These are phyloP conservation scores for Setophaga kirtlandii DNA, from an alignment of 2,113 vertebrate species.

Conservation along the genomic window DNA sequence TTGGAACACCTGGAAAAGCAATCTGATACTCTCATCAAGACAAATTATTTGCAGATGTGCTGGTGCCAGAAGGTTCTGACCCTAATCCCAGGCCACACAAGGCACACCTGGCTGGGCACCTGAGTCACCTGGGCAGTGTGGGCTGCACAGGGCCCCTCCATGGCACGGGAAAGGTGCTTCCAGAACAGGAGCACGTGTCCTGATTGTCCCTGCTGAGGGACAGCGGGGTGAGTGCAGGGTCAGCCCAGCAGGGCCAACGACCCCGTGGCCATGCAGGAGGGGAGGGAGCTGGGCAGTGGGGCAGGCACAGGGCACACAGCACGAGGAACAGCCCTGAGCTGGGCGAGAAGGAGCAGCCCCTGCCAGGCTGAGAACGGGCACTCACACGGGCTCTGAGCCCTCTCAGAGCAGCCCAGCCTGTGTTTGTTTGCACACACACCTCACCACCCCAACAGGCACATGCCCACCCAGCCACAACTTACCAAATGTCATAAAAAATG, in stretches of 20 bases:
- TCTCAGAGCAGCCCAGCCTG: background rate
- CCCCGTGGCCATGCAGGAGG: background rate
- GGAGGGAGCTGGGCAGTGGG: background rate
- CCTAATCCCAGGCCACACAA: background rate
- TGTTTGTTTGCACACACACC: too few relatives aligned
- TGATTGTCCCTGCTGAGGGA: accelerated
- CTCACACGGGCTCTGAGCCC: background rate
- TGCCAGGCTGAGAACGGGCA: background rate
- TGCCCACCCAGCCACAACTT: too few relatives aligned
- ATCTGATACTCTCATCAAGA: background rate
- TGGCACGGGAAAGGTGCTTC: background rate
- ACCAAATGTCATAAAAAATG: accelerated
- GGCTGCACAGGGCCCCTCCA: background rate
- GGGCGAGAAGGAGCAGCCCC: background rate
- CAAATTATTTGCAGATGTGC: background rate
- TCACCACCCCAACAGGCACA: background rate
- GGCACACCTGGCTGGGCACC: background rate
- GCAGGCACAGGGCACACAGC: background rate
- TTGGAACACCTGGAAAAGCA: background rate
- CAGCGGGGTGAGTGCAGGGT: background rate
- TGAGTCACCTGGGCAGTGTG: background rate
- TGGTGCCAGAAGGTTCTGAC: background rate
- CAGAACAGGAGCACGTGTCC: background rate
- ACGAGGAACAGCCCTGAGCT: background rate
- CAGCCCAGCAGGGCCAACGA: background rate